Evolutionary conservation across 2,888 invertebrate species (phyloP).

Genomic region (Eilema sororculum): DNA sequence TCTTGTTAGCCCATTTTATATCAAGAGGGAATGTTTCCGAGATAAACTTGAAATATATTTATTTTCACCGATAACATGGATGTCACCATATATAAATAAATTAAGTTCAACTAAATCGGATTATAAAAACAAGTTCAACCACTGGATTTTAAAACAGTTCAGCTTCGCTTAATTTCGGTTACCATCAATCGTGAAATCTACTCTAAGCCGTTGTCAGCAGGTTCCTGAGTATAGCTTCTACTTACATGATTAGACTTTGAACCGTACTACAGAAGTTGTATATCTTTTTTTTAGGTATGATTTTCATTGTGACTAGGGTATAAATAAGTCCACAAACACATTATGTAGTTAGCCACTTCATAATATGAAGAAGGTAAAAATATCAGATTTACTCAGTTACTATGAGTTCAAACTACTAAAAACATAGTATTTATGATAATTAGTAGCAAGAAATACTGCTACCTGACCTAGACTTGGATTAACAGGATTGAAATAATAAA

Average conservation of each 20-base stretch:
- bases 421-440: conserved; percentile 1
- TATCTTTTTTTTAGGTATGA: not conserved
- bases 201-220: too few relatives aligned
- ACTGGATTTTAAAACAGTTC: too few relatives aligned
- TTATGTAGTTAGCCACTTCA: too few relatives aligned
- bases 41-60: not conserved
- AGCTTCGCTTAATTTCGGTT: too few relatives aligned
- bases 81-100: too few relatives aligned
- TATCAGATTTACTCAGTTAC: not conserved
- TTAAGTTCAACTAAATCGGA: too few relatives aligned
- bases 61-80: too few relatives aligned
- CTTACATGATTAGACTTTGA: not conserved
- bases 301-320: not conserved
- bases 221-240: not conserved
- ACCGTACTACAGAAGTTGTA: not conserved
- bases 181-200: too few relatives aligned
- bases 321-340: not conserved
- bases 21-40: not conserved
- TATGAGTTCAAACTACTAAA: not conserved
- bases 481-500: not conserved
- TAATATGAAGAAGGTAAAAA: not conserved
- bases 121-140: too few relatives aligned
- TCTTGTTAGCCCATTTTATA: not conserved
- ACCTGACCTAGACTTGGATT: not conserved
- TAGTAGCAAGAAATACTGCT: not conserved